Evolutionary conservation across 23 tunicate species (phyloP), one percentile per base, ranked within the genome.

Genomic region (Ascidia mentula): DNA sequence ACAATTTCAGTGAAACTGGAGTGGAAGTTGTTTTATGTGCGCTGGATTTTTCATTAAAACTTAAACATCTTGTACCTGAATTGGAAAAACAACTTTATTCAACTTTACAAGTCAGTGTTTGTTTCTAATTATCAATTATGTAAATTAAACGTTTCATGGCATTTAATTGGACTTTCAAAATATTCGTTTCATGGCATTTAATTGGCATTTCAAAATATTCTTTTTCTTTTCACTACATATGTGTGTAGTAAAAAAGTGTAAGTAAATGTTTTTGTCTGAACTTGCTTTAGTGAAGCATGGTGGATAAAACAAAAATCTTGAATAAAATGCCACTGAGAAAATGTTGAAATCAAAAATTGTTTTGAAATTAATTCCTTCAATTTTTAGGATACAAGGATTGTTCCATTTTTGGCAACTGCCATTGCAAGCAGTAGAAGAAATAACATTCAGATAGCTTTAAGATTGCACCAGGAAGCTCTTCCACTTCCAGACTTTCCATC

Each of bases 401-500:
- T 89, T 40, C 95, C 87, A 0, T 84, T 84, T 60, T 65, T 84
- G 31, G 87, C 87, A 39, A 61, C 42, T 28, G 87, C 81, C 5
- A 60, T 84, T 45, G 75, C 81, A 59, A 38, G 87, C 18, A 32
- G 60, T 30, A 81, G 65, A 61, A 72, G 87, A 6, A 60, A 15
- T 12, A 45, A 69, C 60, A 18, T 84, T 26, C 87, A 84, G 40
- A 34, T 37, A 39, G 87, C 87, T 18, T 40, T 84, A 26, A 61
- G 75, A 32, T 72, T 89, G n/a, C 84, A 73, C 39, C 95, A 89
- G 37, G 95, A 89, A 75, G 95, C 88, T 5, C 42, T 82, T 18
- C 87, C 95, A 73, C 69, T 89, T 33, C 95, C 95, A 31, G 87
- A 79, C 77, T 84, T 79, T 84, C 95, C 88, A 9, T 22, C 40